Evolutionary conservation across 2,113 vertebrate genomes (phyloP).

Genomic region (human): GRCh38 chr11:90719501-90720000

Average conservation of each 20-base stretch:
- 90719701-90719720: neutral
- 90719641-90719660: slow-evolving; percentile 9
- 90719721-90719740: neutral
- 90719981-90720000: neutral
- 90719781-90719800: neutral
- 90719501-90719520: neutral
- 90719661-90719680: neutral
- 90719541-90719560: neutral
- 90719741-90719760: neutral
- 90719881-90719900: neutral
- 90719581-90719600: neutral
- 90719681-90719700: neutral
- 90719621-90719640: neutral
- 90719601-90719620: neutral
- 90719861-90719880: neutral
- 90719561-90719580: neutral
- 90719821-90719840: neutral
- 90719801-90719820: neutral
- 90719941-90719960: neutral
- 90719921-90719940: neutral
- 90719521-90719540: neutral
- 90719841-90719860: neutral
- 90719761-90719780: neutral
- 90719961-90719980: neutral
- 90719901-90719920: neutral